Conservation (phyloP, 2,797 vertebrate species). For the Heteromormyrus szaboi region DNA sequence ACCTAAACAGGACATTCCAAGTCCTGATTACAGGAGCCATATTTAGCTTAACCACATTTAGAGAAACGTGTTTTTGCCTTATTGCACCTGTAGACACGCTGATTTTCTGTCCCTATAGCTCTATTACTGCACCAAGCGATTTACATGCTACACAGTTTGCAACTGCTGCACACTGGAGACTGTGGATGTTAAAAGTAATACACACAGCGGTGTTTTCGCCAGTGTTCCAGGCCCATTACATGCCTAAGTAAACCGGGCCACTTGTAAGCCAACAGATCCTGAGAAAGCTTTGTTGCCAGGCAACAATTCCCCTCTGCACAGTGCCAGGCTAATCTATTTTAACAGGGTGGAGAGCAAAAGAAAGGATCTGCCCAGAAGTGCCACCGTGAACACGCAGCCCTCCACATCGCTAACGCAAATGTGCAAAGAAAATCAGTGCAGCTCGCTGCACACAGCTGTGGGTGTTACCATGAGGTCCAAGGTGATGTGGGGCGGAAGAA, state of each 20-base stretch:
- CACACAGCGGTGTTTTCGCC: not conserved
- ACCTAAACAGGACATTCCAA: constrained; percentile 34
- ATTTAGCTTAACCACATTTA: constrained; percentile 4
- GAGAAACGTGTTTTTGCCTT: not conserved
- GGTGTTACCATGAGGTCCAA: not conserved
- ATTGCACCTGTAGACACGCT: not conserved
- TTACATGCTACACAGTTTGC: not conserved
- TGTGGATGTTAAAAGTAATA: not conserved
- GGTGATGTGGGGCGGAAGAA: not conserved
- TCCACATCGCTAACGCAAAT: not conserved
- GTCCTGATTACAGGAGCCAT: constrained; percentile 18
- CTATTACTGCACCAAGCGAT: not conserved
- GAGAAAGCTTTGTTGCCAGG: constrained; percentile 46
- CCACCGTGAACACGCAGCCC: constrained; percentile 14
- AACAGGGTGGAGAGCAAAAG: constrained; percentile 24
- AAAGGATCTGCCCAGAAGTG: constrained; percentile 34
- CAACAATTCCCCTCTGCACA: constrained; percentile 42
- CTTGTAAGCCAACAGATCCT: constrained; percentile 16
- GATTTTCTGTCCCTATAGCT: not conserved
- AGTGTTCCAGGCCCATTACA: not conserved
- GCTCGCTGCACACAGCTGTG: not conserved
- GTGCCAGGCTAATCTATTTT: constrained; percentile 22
- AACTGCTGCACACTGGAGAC: not conserved
- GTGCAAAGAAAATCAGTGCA: not conserved
- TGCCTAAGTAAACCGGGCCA: not conserved